phyloP scores from a whole-genome alignment of 2,113 vertebrate genomes.

The Tauraco erythrolophus region DNA sequence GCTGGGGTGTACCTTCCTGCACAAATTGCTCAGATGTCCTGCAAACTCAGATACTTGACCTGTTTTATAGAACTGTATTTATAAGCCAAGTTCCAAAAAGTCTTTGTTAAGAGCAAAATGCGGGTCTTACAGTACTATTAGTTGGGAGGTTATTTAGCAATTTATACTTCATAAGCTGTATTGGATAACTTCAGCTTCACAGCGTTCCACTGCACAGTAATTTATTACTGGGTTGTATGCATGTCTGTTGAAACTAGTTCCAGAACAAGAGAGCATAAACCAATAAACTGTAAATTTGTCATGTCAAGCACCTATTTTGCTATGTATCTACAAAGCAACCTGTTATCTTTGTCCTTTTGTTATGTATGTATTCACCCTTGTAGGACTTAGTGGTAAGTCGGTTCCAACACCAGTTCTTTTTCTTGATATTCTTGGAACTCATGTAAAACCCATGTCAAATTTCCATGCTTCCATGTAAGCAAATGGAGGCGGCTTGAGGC shows the following conservation, averaged over 20 bases:
- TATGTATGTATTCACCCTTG: background rate
- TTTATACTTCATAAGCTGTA: background rate
- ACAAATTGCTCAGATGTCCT: background rate
- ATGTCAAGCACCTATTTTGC: background rate
- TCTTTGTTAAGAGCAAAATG: background rate
- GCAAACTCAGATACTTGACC: constrained; percentile 4
- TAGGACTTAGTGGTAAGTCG: background rate
- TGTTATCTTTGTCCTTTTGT: background rate
- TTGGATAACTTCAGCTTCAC: background rate
- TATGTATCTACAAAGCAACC: background rate
- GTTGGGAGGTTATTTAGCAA: background rate
- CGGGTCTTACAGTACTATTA: background rate
- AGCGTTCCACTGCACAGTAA: background rate
- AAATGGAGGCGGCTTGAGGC: background rate
- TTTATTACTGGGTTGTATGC: background rate
- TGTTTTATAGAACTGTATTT: background rate
- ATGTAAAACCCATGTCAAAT: background rate
- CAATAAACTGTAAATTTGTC: background rate
- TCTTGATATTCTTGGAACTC: background rate
- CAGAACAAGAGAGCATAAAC: background rate
- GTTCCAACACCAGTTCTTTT: background rate
- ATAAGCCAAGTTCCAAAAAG: background rate
- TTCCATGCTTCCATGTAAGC: background rate
- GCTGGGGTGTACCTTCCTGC: background rate
- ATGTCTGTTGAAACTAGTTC: background rate